phyloP scores from a whole-genome alignment of 2,888 invertebrate species.

The Polietes domitor region DNA sequence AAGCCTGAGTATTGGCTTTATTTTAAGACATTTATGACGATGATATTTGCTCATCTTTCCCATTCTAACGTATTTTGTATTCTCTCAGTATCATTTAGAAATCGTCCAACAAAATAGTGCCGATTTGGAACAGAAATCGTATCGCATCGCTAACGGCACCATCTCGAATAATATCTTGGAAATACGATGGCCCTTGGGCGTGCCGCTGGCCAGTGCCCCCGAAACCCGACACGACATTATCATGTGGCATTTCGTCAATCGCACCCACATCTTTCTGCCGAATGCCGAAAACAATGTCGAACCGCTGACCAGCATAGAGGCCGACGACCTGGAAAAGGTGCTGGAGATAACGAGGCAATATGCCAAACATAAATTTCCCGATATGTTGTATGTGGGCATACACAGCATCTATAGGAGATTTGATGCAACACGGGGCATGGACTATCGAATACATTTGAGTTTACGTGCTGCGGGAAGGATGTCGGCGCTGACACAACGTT shows the following conservation, averaged over 20 bases:
- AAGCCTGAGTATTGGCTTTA: too few species aligned
- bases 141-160: conserved; percentile 81
- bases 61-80: conserved; percentile 11
- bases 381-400: conserved; percentile 82
- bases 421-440: conserved; percentile 92
- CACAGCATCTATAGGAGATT: conserved; percentile 89
- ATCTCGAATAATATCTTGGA: conserved; percentile 82
- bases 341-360: conserved; percentile 82
- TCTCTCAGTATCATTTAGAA: conserved; percentile 81
- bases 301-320: conserved; percentile 85
- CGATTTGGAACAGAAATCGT: conserved; percentile 78
- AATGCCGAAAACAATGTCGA: conserved; percentile 89
- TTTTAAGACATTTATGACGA: too few species aligned
- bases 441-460: conserved; percentile 89
- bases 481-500: conserved; percentile 74
- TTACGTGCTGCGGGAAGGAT: conserved; percentile 81
- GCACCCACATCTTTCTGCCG: conserved; percentile 90
- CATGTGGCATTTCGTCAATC: conserved; percentile 93
- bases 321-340: conserved; percentile 85
- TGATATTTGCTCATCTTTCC: not conserved
- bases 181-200: conserved; percentile 89
- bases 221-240: conserved; percentile 90
- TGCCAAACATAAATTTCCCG: conserved; percentile 82
- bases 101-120: conserved; percentile 77
- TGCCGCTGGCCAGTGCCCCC: conserved; percentile 85